Evolutionary conservation across 1,140 invertebrate species (phyloP).

Genomic region (Schlechtendalia chinensis): DNA sequence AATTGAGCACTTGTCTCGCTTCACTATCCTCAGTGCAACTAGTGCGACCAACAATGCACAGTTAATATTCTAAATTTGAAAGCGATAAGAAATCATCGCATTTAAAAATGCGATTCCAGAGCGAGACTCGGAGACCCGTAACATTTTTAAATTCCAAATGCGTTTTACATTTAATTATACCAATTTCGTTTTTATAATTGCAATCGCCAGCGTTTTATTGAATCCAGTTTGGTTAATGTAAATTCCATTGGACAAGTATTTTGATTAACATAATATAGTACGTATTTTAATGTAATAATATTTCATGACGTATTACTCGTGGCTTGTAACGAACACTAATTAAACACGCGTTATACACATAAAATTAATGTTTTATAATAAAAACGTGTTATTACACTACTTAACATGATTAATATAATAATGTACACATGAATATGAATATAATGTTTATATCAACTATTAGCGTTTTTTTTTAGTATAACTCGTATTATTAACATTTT

Average conservation of each 20-base stretch:
- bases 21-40: no score
- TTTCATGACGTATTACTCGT: neutral
- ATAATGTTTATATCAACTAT: neutral
- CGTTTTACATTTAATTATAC: conserved; percentile 17
- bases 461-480: neutral
- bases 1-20: no score
- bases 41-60: no score
- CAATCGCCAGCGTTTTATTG: neutral
- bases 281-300: conserved; percentile 5
- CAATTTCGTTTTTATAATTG: neutral
- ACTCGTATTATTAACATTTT: neutral
- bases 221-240: neutral
- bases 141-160: neutral
- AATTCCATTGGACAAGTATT: neutral
- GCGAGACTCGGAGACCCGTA: no score
- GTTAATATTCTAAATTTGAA: no score
- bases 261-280: neutral
- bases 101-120: no score
- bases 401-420: conserved; percentile 35
- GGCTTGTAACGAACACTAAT: neutral
- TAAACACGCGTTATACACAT: conserved; percentile 17
- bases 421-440: conserved; percentile 1
- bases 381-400: neutral
- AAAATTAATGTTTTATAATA: conserved; percentile 12
- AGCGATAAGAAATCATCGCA: no score